These are phyloP conservation scores for Channa maculata DNA, from an alignment of 2,113 vertebrate genomes.

Conservation along the genomic window DNA sequence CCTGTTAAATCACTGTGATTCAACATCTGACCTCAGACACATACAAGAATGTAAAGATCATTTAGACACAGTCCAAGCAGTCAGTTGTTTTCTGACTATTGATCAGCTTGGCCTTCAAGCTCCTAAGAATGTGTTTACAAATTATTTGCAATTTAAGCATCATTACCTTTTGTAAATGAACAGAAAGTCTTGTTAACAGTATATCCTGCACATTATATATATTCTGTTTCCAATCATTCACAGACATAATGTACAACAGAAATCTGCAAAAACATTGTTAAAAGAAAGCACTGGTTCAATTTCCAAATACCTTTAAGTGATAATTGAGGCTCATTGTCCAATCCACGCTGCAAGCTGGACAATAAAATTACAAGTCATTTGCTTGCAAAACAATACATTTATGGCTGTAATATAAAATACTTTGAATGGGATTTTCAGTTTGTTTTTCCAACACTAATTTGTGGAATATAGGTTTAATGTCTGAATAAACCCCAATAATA, in stretches of 20 bases:
- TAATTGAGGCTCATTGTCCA: not conserved
- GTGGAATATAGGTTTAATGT: not conserved
- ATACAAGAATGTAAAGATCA: not conserved
- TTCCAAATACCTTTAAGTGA: not conserved
- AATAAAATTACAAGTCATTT: not conserved
- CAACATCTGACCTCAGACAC: not conserved
- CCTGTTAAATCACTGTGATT: slow-evolving; percentile 3
- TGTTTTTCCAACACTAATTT: not conserved
- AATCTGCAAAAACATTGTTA: slow-evolving; percentile 6
- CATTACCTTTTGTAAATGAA: not conserved
- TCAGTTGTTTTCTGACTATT: not conserved
- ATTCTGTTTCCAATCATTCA: not conserved
- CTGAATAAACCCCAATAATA: not conserved
- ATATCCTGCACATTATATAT: not conserved
- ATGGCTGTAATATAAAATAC: slow-evolving; percentile 3
- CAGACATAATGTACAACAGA: slow-evolving; percentile 15
- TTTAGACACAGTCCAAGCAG: not conserved
- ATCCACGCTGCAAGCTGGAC: not conserved
- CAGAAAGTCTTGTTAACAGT: not conserved
- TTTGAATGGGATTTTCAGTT: not conserved
- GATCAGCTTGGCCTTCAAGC: not conserved
- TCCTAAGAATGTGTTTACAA: not conserved
- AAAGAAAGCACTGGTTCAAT: not conserved
- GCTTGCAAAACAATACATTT: not conserved
- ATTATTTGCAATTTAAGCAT: slow-evolving; percentile 2